Base-by-base conservation (phyloP, 2,797 vertebrate species). In the Diplodus sargus region DNA sequence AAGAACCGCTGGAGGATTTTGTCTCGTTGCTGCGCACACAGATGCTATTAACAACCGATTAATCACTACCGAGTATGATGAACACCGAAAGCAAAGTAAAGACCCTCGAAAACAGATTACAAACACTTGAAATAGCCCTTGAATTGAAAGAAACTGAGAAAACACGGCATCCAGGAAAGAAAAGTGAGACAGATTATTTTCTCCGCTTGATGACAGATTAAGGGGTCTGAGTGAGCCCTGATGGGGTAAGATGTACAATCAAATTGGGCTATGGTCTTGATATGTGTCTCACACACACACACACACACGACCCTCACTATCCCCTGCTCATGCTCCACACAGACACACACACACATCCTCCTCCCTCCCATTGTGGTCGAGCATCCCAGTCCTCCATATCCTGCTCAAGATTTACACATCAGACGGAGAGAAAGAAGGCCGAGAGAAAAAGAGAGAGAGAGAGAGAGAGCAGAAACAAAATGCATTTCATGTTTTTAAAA, bases 121-220 rank as follows among this genome's bases (percentile, higher is more conserved):
- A 90, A 92, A 94, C 78, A 86, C 85, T 86, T 81, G 91, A 93
- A 91, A 92, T 96, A 96, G 95, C 95, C 95, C 95, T 96, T 96
- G 84, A 94, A 94, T 95, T 89, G 71, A 87, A 61, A 51, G 70
- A 93, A 92, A 92, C 64, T 69, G 69, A 85, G 85, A 89, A 45
- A 45, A 74, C 76, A 89, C 78, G 81, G 73, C 82, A 74, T 87
- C 78, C 45, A 76, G 49, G 76, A 84, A 69, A 82, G 80, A 81
- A 82, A 83, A 74, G 52, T 20, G 25, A 85, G 68, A 89, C 74
- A 76, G 62, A 69, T 76, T 77, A 88, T 75, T 71, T 82, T 69
- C 71, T 81, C 65, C 76, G 51, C 69, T 70, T 16, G 11, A 77
- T 70, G 74, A 83, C 78, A 79, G 76, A 71, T 80, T 84, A 51